These are phyloP conservation scores for Aptenodytes forsteri DNA, from an alignment of 2,113 vertebrate species.

Conservation along the genomic window DNA sequence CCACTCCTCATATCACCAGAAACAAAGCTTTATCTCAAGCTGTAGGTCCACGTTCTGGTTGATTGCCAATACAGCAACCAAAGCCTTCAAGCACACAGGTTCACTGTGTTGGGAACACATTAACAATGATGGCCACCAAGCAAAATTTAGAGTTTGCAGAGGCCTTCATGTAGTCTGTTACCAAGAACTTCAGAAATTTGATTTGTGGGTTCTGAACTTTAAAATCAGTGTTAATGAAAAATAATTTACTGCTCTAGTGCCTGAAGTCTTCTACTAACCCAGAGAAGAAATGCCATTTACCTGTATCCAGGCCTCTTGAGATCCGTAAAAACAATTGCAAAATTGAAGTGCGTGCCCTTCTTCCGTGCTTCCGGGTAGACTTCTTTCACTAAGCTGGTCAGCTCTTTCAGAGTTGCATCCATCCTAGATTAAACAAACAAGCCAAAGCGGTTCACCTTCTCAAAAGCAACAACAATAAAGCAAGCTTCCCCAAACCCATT, in stretches of 20 bases:
- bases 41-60: accelerated
- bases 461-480: background rate
- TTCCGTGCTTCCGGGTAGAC: slow-evolving; percentile 96
- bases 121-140: accelerated
- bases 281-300: slow-evolving; percentile 66
- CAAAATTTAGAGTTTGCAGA: accelerated
- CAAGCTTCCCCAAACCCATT: background rate
- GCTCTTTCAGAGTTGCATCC: slow-evolving; percentile 97
- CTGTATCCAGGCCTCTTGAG: slow-evolving; percentile 91
- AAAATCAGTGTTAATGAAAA: background rate
- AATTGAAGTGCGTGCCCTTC: slow-evolving; percentile 97
- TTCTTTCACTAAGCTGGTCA: slow-evolving; percentile 96
- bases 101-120: background rate
- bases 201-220: background rate
- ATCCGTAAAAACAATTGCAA: slow-evolving; percentile 94
- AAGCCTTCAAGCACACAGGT: background rate
- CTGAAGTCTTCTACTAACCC: background rate
- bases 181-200: background rate
- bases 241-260: background rate
- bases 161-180: accelerated
- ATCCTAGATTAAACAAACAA: slow-evolving; percentile 79
- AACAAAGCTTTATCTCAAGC: background rate
- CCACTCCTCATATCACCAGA: background rate
- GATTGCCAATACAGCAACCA: background rate
- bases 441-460: background rate